Evolutionary conservation across 2,888 invertebrate genomes (phyloP), one percentile per base, ranked within the genome.

Genomic region (Caradrina kadenii): DNA sequence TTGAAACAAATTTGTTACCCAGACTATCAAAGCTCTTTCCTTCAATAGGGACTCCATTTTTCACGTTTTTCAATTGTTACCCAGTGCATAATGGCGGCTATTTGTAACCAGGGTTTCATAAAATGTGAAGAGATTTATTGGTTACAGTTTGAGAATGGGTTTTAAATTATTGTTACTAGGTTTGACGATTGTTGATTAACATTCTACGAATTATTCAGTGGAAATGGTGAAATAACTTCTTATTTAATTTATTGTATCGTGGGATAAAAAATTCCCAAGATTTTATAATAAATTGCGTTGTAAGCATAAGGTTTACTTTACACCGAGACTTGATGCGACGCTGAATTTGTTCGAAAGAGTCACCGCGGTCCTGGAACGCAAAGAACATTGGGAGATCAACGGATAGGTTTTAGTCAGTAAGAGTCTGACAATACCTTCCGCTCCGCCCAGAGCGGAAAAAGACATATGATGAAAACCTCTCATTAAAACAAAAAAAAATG

Each of bases 91-190:
- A 79, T 78, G 63, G 67, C 59, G 17, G 48, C 71, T 52, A 79
- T 78, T 78, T 78, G 76, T 78, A 71, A 71, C 64, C 35, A 65
- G 59, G 65, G 48, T 63, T 78, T 66, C 60, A 74, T 79, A 66
- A 74, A 79, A 54, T 42, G 22, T 7, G 42, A 48, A 54, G 62
- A 65, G 69, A 77, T 78, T 69, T 78, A 66, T 77, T 67, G 48
- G 71, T 31, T 56, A 42, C 8, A 48, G 39, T 56, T 59, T 63
- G 21, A 45, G 8, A n/a, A 52, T 48, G 21, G 39, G 11, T 50
- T 73, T 63, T 63, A 31, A 49, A 72, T n/a, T 45, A 35, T 64
- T 72, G 22, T 13, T 49, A 52, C 39, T 56, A 13, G 4, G 10
- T 13, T 8, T 63, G 19, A 13, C 3, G 11, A 21, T 72, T 35